Conservation (phyloP, 2,888 invertebrate species). For the Nebria brevicollis region DNA sequence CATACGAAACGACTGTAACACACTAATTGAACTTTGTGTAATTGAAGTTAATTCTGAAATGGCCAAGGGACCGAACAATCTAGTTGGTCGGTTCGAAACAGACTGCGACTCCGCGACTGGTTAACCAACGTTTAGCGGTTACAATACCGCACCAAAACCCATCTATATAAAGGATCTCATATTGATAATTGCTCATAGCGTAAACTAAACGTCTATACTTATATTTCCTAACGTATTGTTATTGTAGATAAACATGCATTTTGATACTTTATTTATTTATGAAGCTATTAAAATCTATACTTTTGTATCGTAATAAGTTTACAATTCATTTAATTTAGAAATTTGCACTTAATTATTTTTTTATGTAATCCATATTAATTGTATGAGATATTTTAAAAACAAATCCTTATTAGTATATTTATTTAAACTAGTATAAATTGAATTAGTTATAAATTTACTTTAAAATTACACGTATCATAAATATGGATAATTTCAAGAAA, state of each 20-base stretch:
- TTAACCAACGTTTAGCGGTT: neutral
- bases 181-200: no score
- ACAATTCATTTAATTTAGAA: no score
- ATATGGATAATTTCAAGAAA: constrained; percentile 1
- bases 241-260: no score
- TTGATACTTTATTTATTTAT: no score
- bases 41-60: constrained; percentile 46
- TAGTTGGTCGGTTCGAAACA: constrained; percentile 23
- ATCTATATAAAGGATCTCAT: neutral
- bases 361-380: no score
- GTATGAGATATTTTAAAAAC: no score
- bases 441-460: neutral
- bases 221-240: no score
- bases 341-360: no score
- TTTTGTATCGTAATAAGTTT: no score
- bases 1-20: constrained; percentile 11
- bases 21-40: constrained; percentile 46
- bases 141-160: constrained; percentile 20
- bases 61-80: constrained; percentile 38
- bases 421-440: neutral
- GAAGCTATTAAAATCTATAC: no score
- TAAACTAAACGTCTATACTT: no score
- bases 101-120: constrained; percentile 29
- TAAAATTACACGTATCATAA: neutral
- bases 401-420: neutral